Base-by-base conservation (phyloP, 2,797 vertebrate genomes). In the Ciconia nigra region DNA sequence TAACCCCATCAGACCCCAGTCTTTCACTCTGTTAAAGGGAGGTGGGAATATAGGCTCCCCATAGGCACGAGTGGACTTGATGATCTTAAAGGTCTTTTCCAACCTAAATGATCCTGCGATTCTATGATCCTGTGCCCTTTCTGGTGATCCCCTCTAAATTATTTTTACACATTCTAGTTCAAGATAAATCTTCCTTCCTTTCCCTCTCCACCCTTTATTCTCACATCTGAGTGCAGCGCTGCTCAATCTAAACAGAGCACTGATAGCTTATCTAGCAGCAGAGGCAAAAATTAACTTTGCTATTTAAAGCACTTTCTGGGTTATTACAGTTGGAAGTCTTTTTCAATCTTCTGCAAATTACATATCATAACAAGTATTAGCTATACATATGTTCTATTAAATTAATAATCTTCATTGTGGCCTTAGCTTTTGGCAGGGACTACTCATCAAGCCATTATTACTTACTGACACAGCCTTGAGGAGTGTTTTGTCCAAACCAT, bases 271-370 rank as follows among this genome's bases (percentile, higher is more conserved):
- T 65, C 22, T 69, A 91, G 51, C 33, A 92, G 39, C 11, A 77
- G 39, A 96, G 10, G 20, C 67, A 95, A 89, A 96, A 92, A 94
- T 89, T 85, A 89, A 63, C 24, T 47, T 92, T 62, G 19, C 19
- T 89, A 21, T 91, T 91, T 89, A 89, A 96, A 93, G 39, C 19
- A 37, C 59, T 91, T 95, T 87, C 63, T 85, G 58, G 15, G 26
- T 83, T 87, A 85, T 89, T 87, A 87, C 35, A 44, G 19, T 62
- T 79, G 80, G 89, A 91, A 89, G n/a, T 18, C 51, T 89, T 79
- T 92, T 91, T 73, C 79, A 77, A 52, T 89, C 41, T 74, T 74
- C 78, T 89, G 37, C 25, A 91, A 89, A 95, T 89, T 95, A 66
- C 41, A 66, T 73, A 87, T 66, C 3, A 9, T 67, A 91, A 80